Evolutionary conservation across 2,113 vertebrate species (phyloP).

Genomic region (Myodes glareolus): DNA sequence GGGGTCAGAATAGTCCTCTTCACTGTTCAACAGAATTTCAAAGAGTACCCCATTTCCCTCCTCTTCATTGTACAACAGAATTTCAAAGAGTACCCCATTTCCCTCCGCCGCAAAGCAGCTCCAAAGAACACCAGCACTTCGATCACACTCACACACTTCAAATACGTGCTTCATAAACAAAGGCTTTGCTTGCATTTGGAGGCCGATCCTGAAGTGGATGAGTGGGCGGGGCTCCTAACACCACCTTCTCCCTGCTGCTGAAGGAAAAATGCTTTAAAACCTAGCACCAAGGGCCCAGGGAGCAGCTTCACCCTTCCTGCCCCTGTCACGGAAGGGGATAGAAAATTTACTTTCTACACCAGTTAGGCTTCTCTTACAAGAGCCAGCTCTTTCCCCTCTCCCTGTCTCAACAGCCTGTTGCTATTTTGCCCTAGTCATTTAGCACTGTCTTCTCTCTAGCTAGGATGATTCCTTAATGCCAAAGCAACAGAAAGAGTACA

Average conservation of each 20-base stretch:
- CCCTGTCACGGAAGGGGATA: background rate
- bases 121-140: background rate
- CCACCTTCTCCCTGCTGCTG: background rate
- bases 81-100: background rate
- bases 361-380: background rate
- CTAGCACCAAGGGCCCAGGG: background rate
- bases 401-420: fast-evolving
- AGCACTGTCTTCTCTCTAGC: background rate
- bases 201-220: background rate
- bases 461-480: background rate
- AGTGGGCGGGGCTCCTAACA: background rate
- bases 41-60: background rate
- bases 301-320: background rate
- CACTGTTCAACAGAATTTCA: no score
- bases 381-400: background rate
- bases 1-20: background rate
- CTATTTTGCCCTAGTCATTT: background rate
- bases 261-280: background rate
- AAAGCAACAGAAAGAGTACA: background rate
- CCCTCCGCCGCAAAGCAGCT: background rate
- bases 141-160: background rate
- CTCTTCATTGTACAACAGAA: background rate
- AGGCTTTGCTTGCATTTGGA: background rate
- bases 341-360: background rate
- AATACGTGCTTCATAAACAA: background rate